These are phyloP conservation scores for Rhyacophila evoluta DNA, from an alignment of 2,888 invertebrate species.

Conservation along the genomic window DNA sequence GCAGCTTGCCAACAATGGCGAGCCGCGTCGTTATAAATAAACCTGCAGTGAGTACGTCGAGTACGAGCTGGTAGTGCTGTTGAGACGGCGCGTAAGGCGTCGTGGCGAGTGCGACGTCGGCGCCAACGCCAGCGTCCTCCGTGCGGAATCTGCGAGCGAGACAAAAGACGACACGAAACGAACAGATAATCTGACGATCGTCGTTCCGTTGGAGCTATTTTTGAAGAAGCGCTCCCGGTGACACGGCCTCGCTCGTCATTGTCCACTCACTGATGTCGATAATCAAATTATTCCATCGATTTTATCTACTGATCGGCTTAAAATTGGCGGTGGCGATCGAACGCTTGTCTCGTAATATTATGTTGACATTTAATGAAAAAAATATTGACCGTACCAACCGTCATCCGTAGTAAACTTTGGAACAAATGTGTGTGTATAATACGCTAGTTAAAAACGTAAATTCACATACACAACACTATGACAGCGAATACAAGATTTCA, in stretches of 20 bases:
- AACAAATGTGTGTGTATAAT: background rate
- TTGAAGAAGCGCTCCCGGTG: conserved; percentile 1
- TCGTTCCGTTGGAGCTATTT: conserved; percentile 3
- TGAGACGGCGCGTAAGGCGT: background rate
- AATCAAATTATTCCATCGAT: background rate
- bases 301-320: background rate
- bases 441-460: too few species aligned
- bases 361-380: background rate
- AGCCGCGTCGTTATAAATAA: conserved; percentile 40
- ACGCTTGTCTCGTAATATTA: background rate
- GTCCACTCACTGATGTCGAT: conserved; percentile 14
- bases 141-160: background rate
- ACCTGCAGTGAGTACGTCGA: background rate
- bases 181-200: conserved; percentile 3
- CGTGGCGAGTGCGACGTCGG: background rate
- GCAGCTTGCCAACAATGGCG: conserved; percentile 35
- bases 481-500: too few species aligned
- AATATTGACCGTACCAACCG: background rate
- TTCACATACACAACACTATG: too few species aligned
- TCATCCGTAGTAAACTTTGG: background rate
- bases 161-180: background rate
- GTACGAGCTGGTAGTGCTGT: background rate
- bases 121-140: background rate
- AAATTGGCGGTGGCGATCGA: background rate
- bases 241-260: conserved; percentile 24